Conservation (phyloP, 2,888 invertebrate genomes). For the Argyra leucocephala region DNA sequence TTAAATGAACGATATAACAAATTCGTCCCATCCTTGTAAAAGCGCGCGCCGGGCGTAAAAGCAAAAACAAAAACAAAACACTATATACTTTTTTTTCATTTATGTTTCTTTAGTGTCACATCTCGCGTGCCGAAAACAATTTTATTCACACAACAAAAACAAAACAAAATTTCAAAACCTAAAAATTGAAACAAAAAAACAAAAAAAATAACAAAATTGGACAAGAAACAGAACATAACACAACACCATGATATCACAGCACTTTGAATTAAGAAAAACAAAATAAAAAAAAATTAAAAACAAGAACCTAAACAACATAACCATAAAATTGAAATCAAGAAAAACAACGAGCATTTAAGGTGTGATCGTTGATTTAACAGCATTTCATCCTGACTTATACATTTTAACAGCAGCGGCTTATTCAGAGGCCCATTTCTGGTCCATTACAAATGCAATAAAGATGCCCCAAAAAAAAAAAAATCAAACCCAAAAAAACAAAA, state of each 20-base stretch:
- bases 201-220: background rate
- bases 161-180: background rate
- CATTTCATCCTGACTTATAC: background rate
- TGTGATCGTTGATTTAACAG: background rate
- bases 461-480: background rate
- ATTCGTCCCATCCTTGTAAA: too few relatives aligned
- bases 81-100: background rate
- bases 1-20: background rate
- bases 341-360: background rate
- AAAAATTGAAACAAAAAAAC: background rate
- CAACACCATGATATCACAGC: too few relatives aligned
- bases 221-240: background rate
- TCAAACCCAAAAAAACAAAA: background rate
- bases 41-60: too few relatives aligned
- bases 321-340: background rate
- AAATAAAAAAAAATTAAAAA: too few relatives aligned
- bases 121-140: constrained; percentile 9
- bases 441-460: background rate
- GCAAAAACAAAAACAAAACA: background rate
- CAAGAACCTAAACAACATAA: background rate
- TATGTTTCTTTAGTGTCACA: background rate
- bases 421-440: background rate
- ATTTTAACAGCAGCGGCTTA: background rate
- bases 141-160: constrained; percentile 7
- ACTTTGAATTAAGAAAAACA: too few relatives aligned